phyloP scores from a whole-genome alignment of 2,888 invertebrate genomes.

The Diaphora mendica region DNA sequence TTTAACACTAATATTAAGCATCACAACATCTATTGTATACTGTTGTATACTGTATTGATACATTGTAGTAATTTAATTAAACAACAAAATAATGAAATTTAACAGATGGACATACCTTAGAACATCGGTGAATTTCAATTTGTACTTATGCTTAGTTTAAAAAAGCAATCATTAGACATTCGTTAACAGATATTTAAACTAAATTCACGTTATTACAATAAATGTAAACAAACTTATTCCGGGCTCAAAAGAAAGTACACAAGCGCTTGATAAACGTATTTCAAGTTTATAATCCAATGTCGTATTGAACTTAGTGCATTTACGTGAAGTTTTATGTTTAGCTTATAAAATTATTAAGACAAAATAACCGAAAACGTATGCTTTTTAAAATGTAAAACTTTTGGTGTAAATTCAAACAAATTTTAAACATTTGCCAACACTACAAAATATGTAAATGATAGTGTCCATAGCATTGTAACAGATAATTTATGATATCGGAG shows the following conservation, averaged over 20 bases:
- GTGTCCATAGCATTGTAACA: constrained; percentile 25
- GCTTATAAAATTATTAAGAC: too few relatives aligned
- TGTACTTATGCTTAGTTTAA: neutral
- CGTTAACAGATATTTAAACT: neutral
- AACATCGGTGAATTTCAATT: neutral
- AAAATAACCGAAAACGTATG: neutral
- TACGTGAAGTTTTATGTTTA: neutral
- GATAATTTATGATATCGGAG: constrained; percentile 54
- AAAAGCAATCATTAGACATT: neutral
- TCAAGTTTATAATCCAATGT: neutral
- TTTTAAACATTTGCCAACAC: constrained; percentile 25
- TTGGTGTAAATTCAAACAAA: constrained; percentile 25
- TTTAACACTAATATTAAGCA: neutral
- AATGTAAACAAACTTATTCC: neutral
- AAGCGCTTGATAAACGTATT: neutral
- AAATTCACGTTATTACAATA: neutral
- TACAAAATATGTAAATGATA: constrained; percentile 54
- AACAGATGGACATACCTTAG: neutral
- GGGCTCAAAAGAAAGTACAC: neutral
- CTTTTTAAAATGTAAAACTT: constrained; percentile 12
- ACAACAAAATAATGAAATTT: neutral
- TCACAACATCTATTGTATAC: neutral
- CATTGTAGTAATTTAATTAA: neutral
- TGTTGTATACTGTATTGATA: too few relatives aligned
- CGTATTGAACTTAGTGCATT: neutral